These are phyloP conservation scores for Masticophis lateralis DNA, from an alignment of 2,797 vertebrate genomes.

Conservation along the genomic window DNA sequence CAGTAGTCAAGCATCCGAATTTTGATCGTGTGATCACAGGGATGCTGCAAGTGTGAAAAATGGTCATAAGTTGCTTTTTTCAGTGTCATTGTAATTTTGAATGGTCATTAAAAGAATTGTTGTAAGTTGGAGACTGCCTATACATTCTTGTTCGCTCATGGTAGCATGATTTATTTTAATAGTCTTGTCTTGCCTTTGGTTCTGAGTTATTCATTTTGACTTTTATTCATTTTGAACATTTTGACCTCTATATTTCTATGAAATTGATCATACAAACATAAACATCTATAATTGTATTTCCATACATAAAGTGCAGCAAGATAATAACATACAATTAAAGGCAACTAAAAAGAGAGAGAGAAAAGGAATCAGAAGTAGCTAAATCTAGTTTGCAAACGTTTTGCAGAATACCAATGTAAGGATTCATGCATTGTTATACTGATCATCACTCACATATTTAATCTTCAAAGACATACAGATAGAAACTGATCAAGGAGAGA, in stretches of 20 bases:
- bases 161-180: slow-evolving; percentile 38
- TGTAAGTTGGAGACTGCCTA: background rate
- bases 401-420: background rate
- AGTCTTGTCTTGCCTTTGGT: slow-evolving; percentile 40
- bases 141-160: slow-evolving; percentile 3
- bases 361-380: background rate
- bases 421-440: background rate
- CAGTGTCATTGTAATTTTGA: background rate
- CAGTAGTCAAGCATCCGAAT: background rate
- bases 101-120: background rate
- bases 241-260: slow-evolving; percentile 45
- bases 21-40: background rate
- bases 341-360: background rate
- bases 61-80: background rate
- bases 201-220: slow-evolving; percentile 36
- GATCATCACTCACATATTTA: background rate
- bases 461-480: background rate
- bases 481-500: no score
- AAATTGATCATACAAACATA: slow-evolving; percentile 24
- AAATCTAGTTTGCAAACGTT: background rate
- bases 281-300: background rate
- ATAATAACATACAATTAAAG: background rate
- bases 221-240: slow-evolving; percentile 14
- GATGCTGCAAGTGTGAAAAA: background rate
- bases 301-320: background rate